Evolutionary conservation across 2,888 invertebrate species (phyloP), one percentile per base, ranked within the genome.

Genomic region (Drosophila anceps): DNA sequence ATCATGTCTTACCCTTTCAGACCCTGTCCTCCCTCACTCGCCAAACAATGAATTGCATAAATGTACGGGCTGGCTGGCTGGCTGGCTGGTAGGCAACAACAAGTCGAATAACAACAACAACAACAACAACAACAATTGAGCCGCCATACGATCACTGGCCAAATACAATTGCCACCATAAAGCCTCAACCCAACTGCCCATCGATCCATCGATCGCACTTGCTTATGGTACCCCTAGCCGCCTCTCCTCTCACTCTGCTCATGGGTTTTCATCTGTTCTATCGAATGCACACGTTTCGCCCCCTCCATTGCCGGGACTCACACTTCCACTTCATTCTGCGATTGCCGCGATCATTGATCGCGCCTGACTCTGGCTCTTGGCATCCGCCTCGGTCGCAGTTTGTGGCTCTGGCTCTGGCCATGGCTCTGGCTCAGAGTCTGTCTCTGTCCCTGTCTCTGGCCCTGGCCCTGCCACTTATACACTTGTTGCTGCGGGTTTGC

Each of bases 401-500:
- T 46, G 50, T 29, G 48, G 51, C 68, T 48, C 27, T 50, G 33
- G 20, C 31, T 31, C 43, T 29, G 48, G 51, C 68, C 44, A 24
- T 50, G 33, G 20, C 31, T 31, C 43, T 53, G 54, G 44, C 60
- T 61, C 44, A 10, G 48, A 39, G 65, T 37, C 35, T 35, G 29
- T 27, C 31, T 27, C 48, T 15, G 27, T 24, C 64, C 53, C 48
- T 37, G 9, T 29, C 51, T 43, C 53, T 15, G 55, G 31, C 53
- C 51, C 60, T 39, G 66, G 73, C 80, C 61, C 73, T 55, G 89
- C 88, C 91, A 91, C 91, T 91, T 91, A 90, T 91, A 90, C 92
- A 91, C 91, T 91, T 91, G 92, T 91, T 91, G 88, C 91, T 90
- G 91, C 91, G 90, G 92, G 91, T 91, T 89, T 90, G 91, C 83